Conservation (phyloP, 2,888 invertebrate genomes). For the Ctena decussata region DNA sequence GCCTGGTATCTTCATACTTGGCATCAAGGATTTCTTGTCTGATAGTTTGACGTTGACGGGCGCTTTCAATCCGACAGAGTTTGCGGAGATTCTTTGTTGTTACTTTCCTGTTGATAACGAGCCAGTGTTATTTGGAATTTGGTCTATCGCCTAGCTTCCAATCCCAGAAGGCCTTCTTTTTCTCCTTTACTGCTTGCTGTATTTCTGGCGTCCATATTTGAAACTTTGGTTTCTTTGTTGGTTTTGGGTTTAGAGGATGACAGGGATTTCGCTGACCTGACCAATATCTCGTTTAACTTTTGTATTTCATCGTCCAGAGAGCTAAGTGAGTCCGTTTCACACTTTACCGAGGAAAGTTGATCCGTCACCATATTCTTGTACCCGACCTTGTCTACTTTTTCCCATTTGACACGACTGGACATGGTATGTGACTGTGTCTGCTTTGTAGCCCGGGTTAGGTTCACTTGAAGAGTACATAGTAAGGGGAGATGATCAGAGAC, state of each 20-base stretch:
- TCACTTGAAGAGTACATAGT: neutral
- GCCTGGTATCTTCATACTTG: neutral
- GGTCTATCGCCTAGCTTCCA: neutral
- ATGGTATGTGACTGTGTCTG: neutral
- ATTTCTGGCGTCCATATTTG: neutral
- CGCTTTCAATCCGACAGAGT: neutral
- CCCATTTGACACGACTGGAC: too few relatives aligned
- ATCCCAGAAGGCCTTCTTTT: neutral
- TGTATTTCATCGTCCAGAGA: neutral
- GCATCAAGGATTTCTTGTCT: constrained; percentile 12
- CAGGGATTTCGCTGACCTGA: neutral
- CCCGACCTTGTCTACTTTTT: too few relatives aligned
- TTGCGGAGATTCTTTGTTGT: neutral
- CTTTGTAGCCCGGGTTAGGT: neutral
- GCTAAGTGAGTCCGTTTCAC: neutral
- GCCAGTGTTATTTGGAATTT: neutral
- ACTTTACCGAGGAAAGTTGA: neutral
- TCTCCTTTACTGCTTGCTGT: neutral
- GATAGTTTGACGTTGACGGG: neutral
- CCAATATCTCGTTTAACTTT: neutral
- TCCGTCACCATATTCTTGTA: too few relatives aligned
- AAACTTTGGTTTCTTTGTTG: neutral
- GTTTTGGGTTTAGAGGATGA: neutral
- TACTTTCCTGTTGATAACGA: neutral
- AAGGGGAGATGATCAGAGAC: neutral